Conservation (phyloP, 2,113 vertebrate genomes). For the Chauna torquata region DNA sequence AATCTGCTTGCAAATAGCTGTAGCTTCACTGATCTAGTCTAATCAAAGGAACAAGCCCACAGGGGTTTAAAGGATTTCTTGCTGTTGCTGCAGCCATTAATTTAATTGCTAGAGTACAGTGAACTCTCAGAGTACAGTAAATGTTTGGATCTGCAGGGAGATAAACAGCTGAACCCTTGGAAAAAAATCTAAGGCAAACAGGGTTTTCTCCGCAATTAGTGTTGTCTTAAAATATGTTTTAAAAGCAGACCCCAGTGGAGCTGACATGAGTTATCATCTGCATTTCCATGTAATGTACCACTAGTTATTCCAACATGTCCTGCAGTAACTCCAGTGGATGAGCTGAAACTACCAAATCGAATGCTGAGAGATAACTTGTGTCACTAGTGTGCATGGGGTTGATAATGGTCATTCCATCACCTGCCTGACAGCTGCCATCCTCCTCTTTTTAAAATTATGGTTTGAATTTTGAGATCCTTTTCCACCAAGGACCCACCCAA, state of each 20-base stretch:
- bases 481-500: no score
- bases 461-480: not conserved
- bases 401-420: not conserved
- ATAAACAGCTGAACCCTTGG: conserved; percentile 65
- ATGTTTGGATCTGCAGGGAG: conserved; percentile 66
- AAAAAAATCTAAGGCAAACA: conserved; percentile 59
- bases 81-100: conserved; percentile 71
- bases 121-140: conserved; percentile 70
- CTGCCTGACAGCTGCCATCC: not conserved
- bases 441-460: not conserved
- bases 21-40: conserved; percentile 74
- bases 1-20: conserved; percentile 77
- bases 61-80: conserved; percentile 75
- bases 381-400: not conserved
- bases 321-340: not conserved
- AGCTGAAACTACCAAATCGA: not conserved
- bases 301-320: not conserved
- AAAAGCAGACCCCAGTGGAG: conserved; percentile 19
- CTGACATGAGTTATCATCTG: conserved; percentile 24
- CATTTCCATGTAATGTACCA: not conserved
- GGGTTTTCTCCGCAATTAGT: conserved; percentile 64
- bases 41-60: conserved; percentile 77
- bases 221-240: conserved; percentile 57
- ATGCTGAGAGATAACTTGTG: not conserved
- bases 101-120: conserved; percentile 76